Percentiles rank a stretch among this genome's conserved stretches.
Conservation (phyloP, 2,888 invertebrate genomes). For the Syrista parreyssii region DNA sequence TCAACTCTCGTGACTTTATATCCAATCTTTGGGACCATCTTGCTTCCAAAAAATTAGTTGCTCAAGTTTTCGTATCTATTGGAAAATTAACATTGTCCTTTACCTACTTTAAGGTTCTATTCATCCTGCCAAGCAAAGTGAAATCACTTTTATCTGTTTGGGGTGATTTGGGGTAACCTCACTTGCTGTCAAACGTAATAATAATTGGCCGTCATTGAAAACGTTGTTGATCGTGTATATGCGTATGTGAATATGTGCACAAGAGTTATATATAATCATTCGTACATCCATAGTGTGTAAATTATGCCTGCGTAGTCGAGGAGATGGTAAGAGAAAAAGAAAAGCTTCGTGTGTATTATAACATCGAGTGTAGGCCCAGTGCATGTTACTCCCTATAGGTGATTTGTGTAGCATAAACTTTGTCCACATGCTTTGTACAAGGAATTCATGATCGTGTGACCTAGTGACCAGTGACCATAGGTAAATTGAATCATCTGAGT, state of each 20-base stretch:
- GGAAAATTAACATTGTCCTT: not conserved
- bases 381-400: not conserved
- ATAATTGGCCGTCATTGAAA: not conserved
- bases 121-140: not conserved
- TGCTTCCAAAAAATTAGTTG: not conserved
- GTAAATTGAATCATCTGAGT: not conserved
- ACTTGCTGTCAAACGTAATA: not conserved
- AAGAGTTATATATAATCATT: not conserved
- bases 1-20: not conserved
- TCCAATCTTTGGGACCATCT: not conserved
- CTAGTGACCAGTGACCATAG: not conserved
- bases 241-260: not conserved
- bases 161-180: not conserved
- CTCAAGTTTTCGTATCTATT: not conserved
- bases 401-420: not conserved
- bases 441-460: not conserved
- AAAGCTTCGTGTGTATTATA: not conserved
- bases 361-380: not conserved
- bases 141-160: not conserved
- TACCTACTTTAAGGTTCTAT: not conserved
- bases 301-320: not conserved
- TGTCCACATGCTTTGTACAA: not conserved
- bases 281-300: not conserved
- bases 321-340: not conserved
- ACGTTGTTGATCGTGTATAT: not conserved